Evolutionary conservation across 2,113 vertebrate species (phyloP).

Genomic region (Labeo catla): DNA sequence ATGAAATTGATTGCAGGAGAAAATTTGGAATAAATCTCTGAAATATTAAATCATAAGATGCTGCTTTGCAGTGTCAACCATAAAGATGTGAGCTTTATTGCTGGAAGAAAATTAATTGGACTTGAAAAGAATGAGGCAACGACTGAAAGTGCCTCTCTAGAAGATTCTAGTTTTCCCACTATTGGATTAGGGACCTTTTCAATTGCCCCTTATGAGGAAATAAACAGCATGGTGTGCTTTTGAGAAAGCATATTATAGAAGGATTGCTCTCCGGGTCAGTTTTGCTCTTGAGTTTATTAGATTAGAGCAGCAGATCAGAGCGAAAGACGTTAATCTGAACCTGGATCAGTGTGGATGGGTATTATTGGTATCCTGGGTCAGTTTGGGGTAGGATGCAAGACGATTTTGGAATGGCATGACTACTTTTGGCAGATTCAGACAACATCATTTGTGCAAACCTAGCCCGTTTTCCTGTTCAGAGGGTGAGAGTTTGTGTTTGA

Average conservation of each 20-base stretch:
- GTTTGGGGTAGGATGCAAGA: not conserved
- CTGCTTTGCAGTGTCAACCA: constrained; percentile 63
- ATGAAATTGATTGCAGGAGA: constrained; percentile 69
- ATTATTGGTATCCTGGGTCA: constrained; percentile 40
- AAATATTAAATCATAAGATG: constrained; percentile 41
- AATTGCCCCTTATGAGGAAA: constrained; percentile 8
- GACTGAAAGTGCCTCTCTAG: constrained; percentile 14
- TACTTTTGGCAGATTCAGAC: not conserved
- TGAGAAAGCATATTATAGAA: constrained; percentile 12
- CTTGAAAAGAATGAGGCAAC: constrained; percentile 55
- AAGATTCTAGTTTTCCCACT: constrained; percentile 29
- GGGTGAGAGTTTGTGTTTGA: not conserved
- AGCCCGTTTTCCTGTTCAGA: not conserved
- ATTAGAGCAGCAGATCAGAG: constrained; percentile 31
- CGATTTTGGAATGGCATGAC: not conserved
- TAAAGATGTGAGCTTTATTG: constrained; percentile 68
- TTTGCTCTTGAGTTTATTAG: constrained; percentile 17
- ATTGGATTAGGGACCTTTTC: constrained; percentile 26
- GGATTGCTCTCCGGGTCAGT: constrained; percentile 31
- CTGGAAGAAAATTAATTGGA: constrained; percentile 62
- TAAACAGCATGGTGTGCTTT: constrained; percentile 22
- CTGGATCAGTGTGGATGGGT: constrained; percentile 33
- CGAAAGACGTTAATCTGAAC: constrained; percentile 23
- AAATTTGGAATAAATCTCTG: not conserved
- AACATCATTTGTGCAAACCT: not conserved